Percentiles rank a stretch among this genome's conserved stretches.
phyloP scores from a whole-genome alignment of 2,797 vertebrate genomes.

The Cyprinodon diabolis region DNA sequence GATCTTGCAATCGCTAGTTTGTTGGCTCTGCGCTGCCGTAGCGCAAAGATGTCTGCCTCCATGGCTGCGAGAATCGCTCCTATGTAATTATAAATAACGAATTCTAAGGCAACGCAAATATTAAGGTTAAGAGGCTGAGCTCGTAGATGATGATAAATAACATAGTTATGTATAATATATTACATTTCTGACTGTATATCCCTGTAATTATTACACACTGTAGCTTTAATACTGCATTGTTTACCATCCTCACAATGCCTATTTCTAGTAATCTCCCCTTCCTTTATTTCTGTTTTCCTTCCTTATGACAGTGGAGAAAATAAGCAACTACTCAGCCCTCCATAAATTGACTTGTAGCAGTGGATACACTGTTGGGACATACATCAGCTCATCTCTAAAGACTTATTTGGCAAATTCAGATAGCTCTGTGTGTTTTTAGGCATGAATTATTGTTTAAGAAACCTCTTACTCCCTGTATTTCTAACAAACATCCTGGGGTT shows the following conservation, averaged over 20 bases:
- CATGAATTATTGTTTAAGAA: constrained; percentile 63
- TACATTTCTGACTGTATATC: too few relatives aligned
- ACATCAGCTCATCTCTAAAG: constrained; percentile 43
- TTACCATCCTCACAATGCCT: neutral
- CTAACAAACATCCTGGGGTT: constrained; percentile 47
- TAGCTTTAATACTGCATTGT: neutral
- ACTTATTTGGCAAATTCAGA: constrained; percentile 30
- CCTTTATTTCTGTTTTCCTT: neutral
- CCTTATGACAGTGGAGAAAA: constrained; percentile 62
- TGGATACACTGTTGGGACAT: constrained; percentile 60
- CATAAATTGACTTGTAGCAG: constrained; percentile 58
- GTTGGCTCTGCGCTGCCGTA: too few relatives aligned
- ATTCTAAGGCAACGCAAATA: too few relatives aligned
- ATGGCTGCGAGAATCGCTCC: too few relatives aligned
- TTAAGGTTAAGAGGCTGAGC: too few relatives aligned
- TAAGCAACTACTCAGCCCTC: constrained; percentile 59
- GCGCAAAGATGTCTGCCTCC: too few relatives aligned
- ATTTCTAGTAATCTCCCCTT: neutral
- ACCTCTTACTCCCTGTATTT: constrained; percentile 56
- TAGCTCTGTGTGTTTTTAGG: constrained; percentile 19
- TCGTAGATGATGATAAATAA: too few relatives aligned
- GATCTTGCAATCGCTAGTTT: too few relatives aligned
- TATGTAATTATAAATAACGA: too few relatives aligned
- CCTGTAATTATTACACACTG: too few relatives aligned
- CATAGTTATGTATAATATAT: too few relatives aligned